These are phyloP conservation scores for Panonychus citri DNA, from an alignment of 1,140 invertebrate species.

Conservation along the genomic window DNA sequence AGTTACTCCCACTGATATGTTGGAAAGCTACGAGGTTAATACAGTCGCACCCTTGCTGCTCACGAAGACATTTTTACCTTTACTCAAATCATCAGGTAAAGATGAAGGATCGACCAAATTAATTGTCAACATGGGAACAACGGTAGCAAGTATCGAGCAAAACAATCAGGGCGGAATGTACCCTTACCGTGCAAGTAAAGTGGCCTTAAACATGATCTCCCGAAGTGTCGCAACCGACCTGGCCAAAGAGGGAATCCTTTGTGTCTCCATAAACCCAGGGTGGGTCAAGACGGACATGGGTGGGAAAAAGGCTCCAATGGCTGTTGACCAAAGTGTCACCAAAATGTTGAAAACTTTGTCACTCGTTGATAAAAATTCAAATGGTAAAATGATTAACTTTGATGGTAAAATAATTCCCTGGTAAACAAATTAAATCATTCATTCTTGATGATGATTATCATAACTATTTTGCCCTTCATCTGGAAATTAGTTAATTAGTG, in stretches of 20 bases:
- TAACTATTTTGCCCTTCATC: too few species aligned
- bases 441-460: too few species aligned
- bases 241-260: constrained; percentile 45
- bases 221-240: constrained; percentile 60
- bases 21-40: constrained; percentile 44
- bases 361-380: not conserved
- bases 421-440: not conserved
- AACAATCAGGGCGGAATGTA: constrained; percentile 52
- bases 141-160: constrained; percentile 45
- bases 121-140: constrained; percentile 57
- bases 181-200: constrained; percentile 63
- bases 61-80: constrained; percentile 43
- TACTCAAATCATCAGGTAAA: constrained; percentile 41
- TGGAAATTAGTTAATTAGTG: too few species aligned
- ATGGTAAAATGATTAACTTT: not conserved
- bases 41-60: constrained; percentile 56
- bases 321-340: constrained; percentile 14
- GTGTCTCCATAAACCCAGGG: constrained; percentile 53
- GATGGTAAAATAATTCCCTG: not conserved
- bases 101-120: constrained; percentile 23
- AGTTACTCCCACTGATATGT: constrained; percentile 41
- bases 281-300: constrained; percentile 80
- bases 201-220: constrained; percentile 62
- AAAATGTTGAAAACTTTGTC: not conserved
- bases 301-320: constrained; percentile 44